These are phyloP conservation scores for Saccostrea glomerata DNA, from an alignment of 1,140 invertebrate species.

Conservation along the genomic window DNA sequence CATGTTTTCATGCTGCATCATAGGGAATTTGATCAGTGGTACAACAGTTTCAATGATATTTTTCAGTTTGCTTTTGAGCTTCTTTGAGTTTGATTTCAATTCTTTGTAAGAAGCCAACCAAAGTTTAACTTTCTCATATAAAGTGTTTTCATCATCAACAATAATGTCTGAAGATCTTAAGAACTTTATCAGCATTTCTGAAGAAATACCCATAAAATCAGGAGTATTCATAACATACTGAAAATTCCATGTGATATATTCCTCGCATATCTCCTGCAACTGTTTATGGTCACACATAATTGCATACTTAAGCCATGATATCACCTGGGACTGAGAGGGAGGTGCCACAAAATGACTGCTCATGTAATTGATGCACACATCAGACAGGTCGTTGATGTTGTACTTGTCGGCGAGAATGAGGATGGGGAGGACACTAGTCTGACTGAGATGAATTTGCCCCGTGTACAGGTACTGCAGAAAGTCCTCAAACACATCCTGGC, in stretches of 20 bases:
- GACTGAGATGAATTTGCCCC: slow-evolving; percentile 91
- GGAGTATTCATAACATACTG: slow-evolving; percentile 88
- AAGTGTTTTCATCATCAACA: slow-evolving; percentile 91
- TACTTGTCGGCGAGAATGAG: slow-evolving; percentile 95
- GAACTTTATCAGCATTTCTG: slow-evolving; percentile 87
- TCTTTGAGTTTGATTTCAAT: slow-evolving; percentile 48
- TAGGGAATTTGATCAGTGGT: slow-evolving; percentile 27
- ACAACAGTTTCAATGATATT: slow-evolving; percentile 90
- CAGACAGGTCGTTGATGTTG: slow-evolving; percentile 93
- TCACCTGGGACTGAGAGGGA: slow-evolving; percentile 87
- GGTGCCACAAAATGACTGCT: slow-evolving; percentile 91
- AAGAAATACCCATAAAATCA: slow-evolving; percentile 91
- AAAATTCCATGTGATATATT: slow-evolving; percentile 96
- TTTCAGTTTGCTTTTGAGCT: slow-evolving; percentile 85
- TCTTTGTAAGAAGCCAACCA: slow-evolving; percentile 70
- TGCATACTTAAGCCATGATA: slow-evolving; percentile 95
- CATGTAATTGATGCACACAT: slow-evolving; percentile 92
- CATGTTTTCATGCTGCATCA: slow-evolving; percentile 78
- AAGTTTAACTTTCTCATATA: slow-evolving; percentile 87
- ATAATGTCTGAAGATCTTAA: slow-evolving; percentile 92
- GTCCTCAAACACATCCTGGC: slow-evolving; percentile 90
- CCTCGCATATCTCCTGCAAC: slow-evolving; percentile 87
- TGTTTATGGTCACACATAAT: slow-evolving; percentile 89
- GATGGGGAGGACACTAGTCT: slow-evolving; percentile 90
- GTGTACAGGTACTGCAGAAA: slow-evolving; percentile 97